Base-by-base conservation (phyloP, 2,888 invertebrate species). In the Mystacides longicornis region DNA sequence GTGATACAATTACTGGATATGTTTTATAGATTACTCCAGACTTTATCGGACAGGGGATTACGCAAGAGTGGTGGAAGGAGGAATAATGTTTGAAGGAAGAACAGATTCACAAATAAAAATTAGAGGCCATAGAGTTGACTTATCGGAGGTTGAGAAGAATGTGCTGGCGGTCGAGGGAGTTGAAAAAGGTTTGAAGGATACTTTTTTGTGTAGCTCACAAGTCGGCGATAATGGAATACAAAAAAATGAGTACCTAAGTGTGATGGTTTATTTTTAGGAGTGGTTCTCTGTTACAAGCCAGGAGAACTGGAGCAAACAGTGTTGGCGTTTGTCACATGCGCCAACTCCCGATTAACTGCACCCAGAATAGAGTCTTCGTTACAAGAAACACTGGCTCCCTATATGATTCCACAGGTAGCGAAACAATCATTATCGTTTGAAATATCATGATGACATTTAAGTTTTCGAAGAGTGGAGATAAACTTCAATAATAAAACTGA, bases 21-120 rank as follows among this genome's bases (percentile, higher is more conserved):
- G 19, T 23, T 23, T 48, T 52, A 11, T 62, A 87, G 86, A 82
- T 60, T 88, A 82, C 65, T 77, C 82, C 0, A 82, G 82, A 21
- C 73, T 93, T 0, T 93, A 89, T 71, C 83, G 86, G 53, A 93
- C 93, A 1, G 93, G 93, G 0, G 93, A 93, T 68, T 92, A 83
- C 64, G 93, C 88, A 0, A 79, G 82, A 14, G 72, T 90, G 0
- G 75, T 82, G 51, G 84, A 87, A 62, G 85, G 83, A 0, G 79
- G 80, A 5, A 70, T 93, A 21, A 71, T 84, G 55, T 92, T 83
- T 66, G 89, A 92, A 63, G 93, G 93, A 0, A 80, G 93, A 23
- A 87, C 86, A 0, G 92, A 93, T 70, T 87, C 90, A 0, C 93
- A 93, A 69, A 80, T 87, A 33, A 94, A 92, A 77, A 85, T 92